These are phyloP conservation scores for Catotricha subobsoleta DNA, from an alignment of 2,888 invertebrate genomes.

Conservation along the genomic window DNA sequence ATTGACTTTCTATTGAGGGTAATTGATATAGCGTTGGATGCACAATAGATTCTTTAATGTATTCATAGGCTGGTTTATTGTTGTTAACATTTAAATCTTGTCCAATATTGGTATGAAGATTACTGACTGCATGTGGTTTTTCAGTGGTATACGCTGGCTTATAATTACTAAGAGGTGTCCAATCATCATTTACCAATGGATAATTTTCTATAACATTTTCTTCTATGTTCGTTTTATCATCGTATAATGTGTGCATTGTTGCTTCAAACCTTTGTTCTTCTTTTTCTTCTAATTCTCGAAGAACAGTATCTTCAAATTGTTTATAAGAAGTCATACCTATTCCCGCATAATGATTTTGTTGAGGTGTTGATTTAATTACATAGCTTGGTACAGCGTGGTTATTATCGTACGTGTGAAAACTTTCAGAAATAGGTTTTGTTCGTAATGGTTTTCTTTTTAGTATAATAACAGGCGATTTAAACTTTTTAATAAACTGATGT, in stretches of 20 bases:
- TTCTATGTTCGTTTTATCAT: background rate
- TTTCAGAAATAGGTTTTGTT: background rate
- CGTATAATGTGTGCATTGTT: constrained; percentile 8
- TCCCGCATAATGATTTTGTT: constrained; percentile 1
- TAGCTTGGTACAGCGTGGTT: background rate
- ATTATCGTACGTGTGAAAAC: background rate
- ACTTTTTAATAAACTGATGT: background rate
- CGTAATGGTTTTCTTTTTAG: background rate
- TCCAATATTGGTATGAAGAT: background rate
- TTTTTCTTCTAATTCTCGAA: constrained; percentile 9
- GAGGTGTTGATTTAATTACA: background rate
- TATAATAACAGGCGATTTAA: background rate
- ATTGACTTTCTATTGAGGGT: background rate
- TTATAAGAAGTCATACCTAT: constrained; percentile 8
- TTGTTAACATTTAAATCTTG: background rate
- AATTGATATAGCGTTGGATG: background rate
- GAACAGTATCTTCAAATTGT: constrained; percentile 10
- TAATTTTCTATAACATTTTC: background rate
- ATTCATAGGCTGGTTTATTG: background rate
- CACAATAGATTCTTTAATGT: background rate
- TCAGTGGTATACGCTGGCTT: background rate
- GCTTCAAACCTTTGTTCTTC: constrained; percentile 10
- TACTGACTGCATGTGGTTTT: background rate
- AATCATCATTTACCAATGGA: background rate
- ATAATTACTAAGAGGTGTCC: background rate